Evolutionary conservation across 2,113 vertebrate genomes (phyloP), one percentile per base, ranked within the genome.

Genomic region (Lepus americanus): DNA sequence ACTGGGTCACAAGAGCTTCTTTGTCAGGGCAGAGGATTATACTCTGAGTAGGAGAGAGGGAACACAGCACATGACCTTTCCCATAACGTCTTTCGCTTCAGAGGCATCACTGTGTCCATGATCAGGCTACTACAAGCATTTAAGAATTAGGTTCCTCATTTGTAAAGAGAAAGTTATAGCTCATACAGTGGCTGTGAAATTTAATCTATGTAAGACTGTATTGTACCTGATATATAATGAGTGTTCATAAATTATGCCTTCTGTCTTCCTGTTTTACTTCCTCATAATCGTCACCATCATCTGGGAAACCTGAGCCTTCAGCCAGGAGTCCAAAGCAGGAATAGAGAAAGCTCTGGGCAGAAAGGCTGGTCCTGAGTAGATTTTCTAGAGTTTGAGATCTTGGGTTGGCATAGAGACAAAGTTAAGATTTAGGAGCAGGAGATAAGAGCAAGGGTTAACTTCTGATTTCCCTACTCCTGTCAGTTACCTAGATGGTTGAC

Each of bases 1-100:
- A 53, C 66, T 92, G 74, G 16, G 49, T 59, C 94, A 94, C 3
- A 59, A 77, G 10, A 92, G 9, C 2, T 17, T 66, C 29, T 7
- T 85, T 1, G 2, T 16, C 2, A 0, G 6, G 9, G 23, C 0
- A 49, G 4, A 12, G 31, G 39, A 23, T 16, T 90, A n/a, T 22
- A 27, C 1, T 66, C 92, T 96, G 72, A 80, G 49, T 29, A 76
- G 36, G n/a, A 89, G 61, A 87, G 44, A 91, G 84, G 39, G 67
- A 74, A 4, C 33, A 33, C 49, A 25, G 11, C 8, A 9, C 9
- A 36, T 66, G 9, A 77, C 33, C 16, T 29, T 33, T 29, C 20
- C 69, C 22, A 87, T 59, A 74, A 51, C 23, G 14, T 22, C 49
- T 78, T 92, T 36, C 84, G 12, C 76, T 27, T 49, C 23, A 27